These are phyloP conservation scores for Leucoraja erinaceus DNA, from an alignment of 2,113 vertebrate genomes.

Conservation along the genomic window DNA sequence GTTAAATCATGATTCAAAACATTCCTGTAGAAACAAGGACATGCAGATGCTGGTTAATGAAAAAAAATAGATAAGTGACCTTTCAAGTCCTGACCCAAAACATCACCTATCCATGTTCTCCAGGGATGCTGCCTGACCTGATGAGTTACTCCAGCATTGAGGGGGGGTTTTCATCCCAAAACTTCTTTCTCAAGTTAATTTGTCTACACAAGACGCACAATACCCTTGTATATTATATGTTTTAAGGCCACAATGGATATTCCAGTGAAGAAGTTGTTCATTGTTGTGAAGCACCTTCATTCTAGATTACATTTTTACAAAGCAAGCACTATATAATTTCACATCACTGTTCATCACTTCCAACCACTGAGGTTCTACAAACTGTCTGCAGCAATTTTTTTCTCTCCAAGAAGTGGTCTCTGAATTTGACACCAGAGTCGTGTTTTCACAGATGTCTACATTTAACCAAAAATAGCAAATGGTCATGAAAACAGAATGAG, in stretches of 20 bases:
- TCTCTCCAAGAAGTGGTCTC: neutral
- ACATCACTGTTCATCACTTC: neutral
- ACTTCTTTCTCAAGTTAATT: neutral
- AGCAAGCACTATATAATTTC: neutral
- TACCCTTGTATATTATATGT: neutral
- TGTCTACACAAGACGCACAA: neutral
- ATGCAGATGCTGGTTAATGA: too few relatives aligned
- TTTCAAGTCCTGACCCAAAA: too few relatives aligned
- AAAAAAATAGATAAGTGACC: too few relatives aligned
- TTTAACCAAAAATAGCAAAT: conserved; percentile 35
- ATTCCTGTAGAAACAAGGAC: too few relatives aligned
- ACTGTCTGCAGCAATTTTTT: neutral
- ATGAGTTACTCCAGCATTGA: too few relatives aligned
- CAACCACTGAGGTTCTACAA: neutral
- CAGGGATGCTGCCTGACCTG: too few relatives aligned
- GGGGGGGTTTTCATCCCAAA: too few relatives aligned
- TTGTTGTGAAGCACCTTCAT: neutral
- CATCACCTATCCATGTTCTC: too few relatives aligned
- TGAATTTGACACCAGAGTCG: neutral
- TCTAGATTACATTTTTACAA: neutral
- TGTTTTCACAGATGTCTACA: conserved; percentile 36
- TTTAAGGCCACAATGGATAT: neutral
- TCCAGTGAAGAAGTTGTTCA: neutral
- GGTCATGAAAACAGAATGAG: conserved; percentile 22
- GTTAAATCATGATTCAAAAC: neutral